Base-by-base conservation (phyloP, 1,140 invertebrate genomes). In the Eciton burchellii region DNA sequence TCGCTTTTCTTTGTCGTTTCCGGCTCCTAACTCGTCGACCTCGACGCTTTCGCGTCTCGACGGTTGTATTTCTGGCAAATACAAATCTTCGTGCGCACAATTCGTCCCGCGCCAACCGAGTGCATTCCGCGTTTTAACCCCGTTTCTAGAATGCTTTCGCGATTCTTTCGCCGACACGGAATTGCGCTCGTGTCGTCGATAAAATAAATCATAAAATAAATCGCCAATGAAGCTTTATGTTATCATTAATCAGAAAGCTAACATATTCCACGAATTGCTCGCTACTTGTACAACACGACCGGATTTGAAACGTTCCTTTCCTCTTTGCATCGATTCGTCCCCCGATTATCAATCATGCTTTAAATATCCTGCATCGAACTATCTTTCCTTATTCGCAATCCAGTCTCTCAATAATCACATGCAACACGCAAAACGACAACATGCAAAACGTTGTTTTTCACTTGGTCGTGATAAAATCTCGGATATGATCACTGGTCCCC, bases 51-150 rank as follows among this genome's bases (percentile, higher is more conserved):
- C 45, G 77, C 4, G 62, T 26, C 41, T 45, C 24, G 49, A 62
- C 72, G 62, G 24, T n/a, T 74, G 43, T 74, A 62, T 74, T 74
- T 74, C 43, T 74, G 72, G 41, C 43, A 62, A 62, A 74, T 74
- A 74, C n/a, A 74, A 74, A 62, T 62, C 43, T 47, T 62, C 11
- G 56, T 47, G 24, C 16, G n/a, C 24, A 62, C 71, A 60, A 73
- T 60, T 47, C n/a, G 41, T 60, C n/a, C 19, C 21, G 24, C 71
- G 49, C n/a, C 12, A 16, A 56, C 14, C 26, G 9, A 70, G 52
- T 54, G 47, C n/a, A 56, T 19, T 41, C 9, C 19, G 49, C 49
- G 26, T 24, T 43, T 19, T 21, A n/a, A 8, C 41, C 35, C 21
- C 35, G 3, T 21, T 62, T 29, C 14, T 21, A 6, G 24, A 62